phyloP scores from a whole-genome alignment of 2,797 vertebrate species.

The Tragopan temminckii region DNA sequence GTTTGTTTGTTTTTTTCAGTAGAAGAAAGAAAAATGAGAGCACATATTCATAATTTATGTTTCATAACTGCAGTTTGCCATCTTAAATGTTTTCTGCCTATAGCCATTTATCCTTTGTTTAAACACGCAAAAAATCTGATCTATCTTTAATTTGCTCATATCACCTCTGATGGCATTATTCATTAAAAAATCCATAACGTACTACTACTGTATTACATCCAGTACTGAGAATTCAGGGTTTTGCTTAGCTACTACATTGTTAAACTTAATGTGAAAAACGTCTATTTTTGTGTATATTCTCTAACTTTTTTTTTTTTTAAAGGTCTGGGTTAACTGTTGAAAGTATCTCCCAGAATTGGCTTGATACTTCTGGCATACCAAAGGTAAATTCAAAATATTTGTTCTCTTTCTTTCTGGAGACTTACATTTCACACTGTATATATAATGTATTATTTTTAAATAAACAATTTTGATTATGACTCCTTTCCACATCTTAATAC shows the following conservation, averaged over 20 bases:
- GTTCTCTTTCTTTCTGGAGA: not conserved
- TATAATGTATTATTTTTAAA: not conserved
- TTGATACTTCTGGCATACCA: slow-evolving; percentile 92
- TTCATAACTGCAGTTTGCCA: not conserved
- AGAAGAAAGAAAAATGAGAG: not conserved
- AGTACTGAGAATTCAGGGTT: not conserved
- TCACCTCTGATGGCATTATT: not conserved
- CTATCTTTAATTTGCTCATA: not conserved
- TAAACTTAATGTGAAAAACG: not conserved
- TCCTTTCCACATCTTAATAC: not conserved
- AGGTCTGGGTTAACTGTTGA: slow-evolving; percentile 89
- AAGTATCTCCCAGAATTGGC: slow-evolving; percentile 91
- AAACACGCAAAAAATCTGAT: not conserved
- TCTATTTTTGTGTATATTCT: fast-evolving
- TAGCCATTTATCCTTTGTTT: not conserved
- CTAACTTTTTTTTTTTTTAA: slow-evolving; percentile 7
- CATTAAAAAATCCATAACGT: not conserved
- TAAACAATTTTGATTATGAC: not conserved
- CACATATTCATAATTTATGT: not conserved
- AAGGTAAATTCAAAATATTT: slow-evolving; percentile 83
- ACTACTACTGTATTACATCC: not conserved
- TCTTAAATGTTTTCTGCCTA: not conserved
- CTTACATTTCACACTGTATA: slow-evolving; percentile 3
- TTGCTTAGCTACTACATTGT: not conserved
- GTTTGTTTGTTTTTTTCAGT: not conserved